Evolutionary conservation across 2,113 vertebrate genomes (phyloP).

Genomic region (Trogon surrucura): DNA sequence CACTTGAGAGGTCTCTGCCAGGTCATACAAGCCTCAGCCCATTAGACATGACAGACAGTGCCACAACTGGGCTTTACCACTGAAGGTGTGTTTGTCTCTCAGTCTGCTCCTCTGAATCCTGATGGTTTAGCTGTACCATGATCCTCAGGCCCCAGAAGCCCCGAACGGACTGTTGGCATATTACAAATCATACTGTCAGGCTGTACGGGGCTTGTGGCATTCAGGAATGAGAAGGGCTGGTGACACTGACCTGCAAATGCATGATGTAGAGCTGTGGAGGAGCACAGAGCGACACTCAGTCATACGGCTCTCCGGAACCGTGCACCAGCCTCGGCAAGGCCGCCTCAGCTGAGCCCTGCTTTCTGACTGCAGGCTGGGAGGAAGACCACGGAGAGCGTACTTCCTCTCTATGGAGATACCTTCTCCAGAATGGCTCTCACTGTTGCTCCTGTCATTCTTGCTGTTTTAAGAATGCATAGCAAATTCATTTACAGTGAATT

Average conservation of each 20-base stretch:
- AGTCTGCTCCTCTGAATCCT: background rate
- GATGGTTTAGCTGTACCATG: background rate
- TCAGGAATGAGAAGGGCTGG: background rate
- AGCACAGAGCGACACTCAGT: background rate
- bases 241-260: background rate
- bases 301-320: background rate
- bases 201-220: background rate
- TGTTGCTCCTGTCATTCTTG: background rate
- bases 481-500: background rate
- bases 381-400: fast-evolving
- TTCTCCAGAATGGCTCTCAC: background rate
- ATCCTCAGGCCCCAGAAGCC: background rate
- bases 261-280: background rate
- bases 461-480: background rate
- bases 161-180: background rate
- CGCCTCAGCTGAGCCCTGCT: background rate
- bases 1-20: background rate
- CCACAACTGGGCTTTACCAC: background rate
- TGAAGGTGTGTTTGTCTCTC: background rate
- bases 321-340: fast-evolving
- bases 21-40: background rate
- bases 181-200: background rate
- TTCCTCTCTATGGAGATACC: background rate
- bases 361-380: background rate
- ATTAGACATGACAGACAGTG: background rate